Evolutionary conservation across 1,140 invertebrate genomes (phyloP), one percentile per base, ranked within the genome.

Genomic region (Lucilia sericata): DNA sequence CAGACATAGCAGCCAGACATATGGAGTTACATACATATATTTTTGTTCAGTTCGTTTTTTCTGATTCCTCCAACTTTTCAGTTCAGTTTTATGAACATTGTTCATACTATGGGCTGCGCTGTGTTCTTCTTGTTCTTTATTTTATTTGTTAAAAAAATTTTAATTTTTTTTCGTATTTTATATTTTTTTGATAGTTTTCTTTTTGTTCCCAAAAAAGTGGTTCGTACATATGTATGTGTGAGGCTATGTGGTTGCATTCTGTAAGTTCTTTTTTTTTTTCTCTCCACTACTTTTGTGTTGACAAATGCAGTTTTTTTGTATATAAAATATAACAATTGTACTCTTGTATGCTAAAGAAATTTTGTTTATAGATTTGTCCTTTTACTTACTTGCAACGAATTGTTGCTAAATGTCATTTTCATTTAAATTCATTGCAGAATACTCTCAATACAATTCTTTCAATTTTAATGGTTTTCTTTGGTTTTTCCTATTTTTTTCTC

Each of bases 331-430:
- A 30, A 30, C 14, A 30, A 21, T 19, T 21, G 65, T 70, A 12
- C n/a, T 21, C n/a, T 30, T 30, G 55, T 60, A 60, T 60, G 55
- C n/a, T 21, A 0, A 70, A 70, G 65, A 70, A 70, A 19, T 70
- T 70, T 9, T 70, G 2, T 70, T 21, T 70, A 25, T 70, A 70
- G 65, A 2, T 21, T 70, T 70, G 65, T 19, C 10, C n/a, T 19
- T 70, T 19, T 70, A 21, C 21, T 21, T 83, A 47, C 21, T 21
- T 83, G 17, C 14, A 74, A 8, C 5, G 5, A 12, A 74, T 74
- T 19, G 21, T 51, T 84, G 36, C 49, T 21, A 84, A 84, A 80
- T 81, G 51, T 74, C 34, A 74, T 82, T 82, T 84, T 84, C 65
- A 74, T 84, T 84, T 81, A 82, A 78, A 55, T 51, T 47, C 74